Conservation (phyloP, 2,797 vertebrate species). For the Sebastes reedi region DNA sequence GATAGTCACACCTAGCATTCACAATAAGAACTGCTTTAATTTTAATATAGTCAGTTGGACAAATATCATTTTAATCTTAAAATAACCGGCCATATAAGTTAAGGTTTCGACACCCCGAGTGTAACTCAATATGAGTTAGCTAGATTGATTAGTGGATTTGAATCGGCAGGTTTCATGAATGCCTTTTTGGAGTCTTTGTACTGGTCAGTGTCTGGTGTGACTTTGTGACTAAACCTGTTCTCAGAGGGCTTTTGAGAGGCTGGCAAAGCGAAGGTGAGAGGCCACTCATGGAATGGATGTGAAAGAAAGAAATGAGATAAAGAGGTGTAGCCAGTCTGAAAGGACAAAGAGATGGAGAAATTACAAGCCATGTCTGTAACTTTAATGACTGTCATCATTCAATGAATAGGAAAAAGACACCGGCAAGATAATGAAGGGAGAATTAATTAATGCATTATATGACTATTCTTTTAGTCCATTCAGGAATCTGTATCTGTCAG, state of each 20-base stretch:
- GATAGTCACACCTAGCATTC: not conserved
- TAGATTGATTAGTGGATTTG: not conserved
- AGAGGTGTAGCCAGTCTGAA: conserved; percentile 3
- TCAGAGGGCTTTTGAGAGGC: conserved; percentile 32
- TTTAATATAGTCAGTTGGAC: not conserved
- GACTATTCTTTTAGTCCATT: not conserved
- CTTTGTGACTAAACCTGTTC: conserved; percentile 18
- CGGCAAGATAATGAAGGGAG: not conserved
- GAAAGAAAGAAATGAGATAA: conserved; percentile 21
- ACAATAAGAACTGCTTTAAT: not conserved
- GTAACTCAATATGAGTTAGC: not conserved
- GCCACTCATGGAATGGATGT: conserved; percentile 6
- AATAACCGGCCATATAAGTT: too few relatives aligned
- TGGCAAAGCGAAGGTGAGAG: conserved; percentile 30
- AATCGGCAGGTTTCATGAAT: not conserved
- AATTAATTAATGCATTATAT: not conserved
- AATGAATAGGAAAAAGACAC: conserved; percentile 1
- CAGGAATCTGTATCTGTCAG: not conserved
- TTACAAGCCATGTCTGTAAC: not conserved
- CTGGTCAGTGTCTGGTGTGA: conserved; percentile 44
- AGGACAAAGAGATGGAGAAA: conserved; percentile 6
- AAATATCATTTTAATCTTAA: not conserved
- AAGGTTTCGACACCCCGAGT: not conserved
- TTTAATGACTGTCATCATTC: conserved; percentile 12
- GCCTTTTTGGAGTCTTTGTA: conserved; percentile 1